A percentile compares a stretch with the other conserved stretches of the same genome.
phyloP scores from a whole-genome alignment of 1,140 invertebrate genomes.

The Aphaenogaster floridana region DNA sequence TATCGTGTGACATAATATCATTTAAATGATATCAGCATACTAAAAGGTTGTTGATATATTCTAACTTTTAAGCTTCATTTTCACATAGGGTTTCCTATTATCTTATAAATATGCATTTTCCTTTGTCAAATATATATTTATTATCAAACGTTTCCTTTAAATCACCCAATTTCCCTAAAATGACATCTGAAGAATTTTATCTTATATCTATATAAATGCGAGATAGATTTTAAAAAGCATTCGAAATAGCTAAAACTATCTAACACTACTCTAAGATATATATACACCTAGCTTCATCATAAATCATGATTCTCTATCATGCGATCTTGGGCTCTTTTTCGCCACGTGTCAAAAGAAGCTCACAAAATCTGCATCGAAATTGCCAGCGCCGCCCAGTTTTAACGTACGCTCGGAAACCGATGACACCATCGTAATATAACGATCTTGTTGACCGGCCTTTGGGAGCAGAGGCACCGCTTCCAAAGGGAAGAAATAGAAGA shows the following conservation, averaged over 20 bases:
- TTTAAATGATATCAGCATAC: conserved; percentile 3
- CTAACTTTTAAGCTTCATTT: neutral
- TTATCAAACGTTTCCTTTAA: neutral
- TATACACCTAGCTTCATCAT: conserved; percentile 27
- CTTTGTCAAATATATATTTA: neutral
- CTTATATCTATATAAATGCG: neutral
- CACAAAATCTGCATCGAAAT: conserved; percentile 74
- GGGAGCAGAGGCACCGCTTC: conserved; percentile 4
- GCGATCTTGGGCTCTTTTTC: conserved; percentile 36
- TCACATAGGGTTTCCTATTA: neutral
- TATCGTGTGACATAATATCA: neutral
- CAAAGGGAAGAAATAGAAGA: conserved; percentile 58
- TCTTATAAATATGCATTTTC: neutral
- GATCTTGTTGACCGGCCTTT: conserved; percentile 67
- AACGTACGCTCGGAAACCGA: conserved; percentile 57
- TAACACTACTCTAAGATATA: neutral
- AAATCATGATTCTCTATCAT: conserved; percentile 44
- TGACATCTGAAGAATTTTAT: neutral
- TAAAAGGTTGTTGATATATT: neutral
- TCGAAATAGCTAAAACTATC: neutral
- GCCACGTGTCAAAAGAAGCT: conserved; percentile 60
- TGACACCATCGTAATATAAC: conserved; percentile 64
- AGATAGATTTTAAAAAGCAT: neutral
- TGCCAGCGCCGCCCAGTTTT: conserved; percentile 67
- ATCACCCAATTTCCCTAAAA: neutral